Evolutionary conservation across 2,797 vertebrate genomes (phyloP), one percentile per base, ranked within the genome.

Genomic region (Valencia hispanica): DNA sequence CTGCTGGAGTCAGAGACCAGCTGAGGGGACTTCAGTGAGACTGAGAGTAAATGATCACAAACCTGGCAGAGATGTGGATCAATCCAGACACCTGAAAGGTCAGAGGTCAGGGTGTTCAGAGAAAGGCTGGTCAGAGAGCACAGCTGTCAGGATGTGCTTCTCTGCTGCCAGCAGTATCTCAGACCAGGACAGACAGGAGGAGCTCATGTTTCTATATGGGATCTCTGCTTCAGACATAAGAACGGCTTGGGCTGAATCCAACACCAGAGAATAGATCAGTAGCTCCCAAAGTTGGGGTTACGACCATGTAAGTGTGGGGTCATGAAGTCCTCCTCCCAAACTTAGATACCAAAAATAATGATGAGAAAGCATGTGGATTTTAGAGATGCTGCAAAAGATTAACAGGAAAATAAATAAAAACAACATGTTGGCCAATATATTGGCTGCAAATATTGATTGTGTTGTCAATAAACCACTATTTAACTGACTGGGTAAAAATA

Each of bases 1-100:
- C 75, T 86, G 65, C 65, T 36, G 72, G 73, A 73, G 71, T 41
- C 65, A 78, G 51, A 83, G 68, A 84, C 71, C 51, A 65, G 5
- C 15, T 39, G 70, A 22, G 65, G 27, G 11, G 6, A 47, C 11
- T 70, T 77, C 51, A 72, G 77, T 85, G 87, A 92, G 89, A 91
- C 78, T 72, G 74, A 88, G 83, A 82, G 78, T 82, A 78, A 88
- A 87, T 86, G 66, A 90, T 86, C 92, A 41, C 34, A 61, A 75
- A 57, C 69, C 68, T 61, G 14, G 72, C 2, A 18, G 17, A 61
- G 75, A 87, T 87, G 70, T 79, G 83, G 75, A 85, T 81, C 79
- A 83, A 81, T 36, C 61, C 81, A 86, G n/a, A 86, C 85, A 84
- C 82, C 77, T 86, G 81, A 78, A 57, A 79, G 70, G 68, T 5